A percentile compares a stretch with the other conserved stretches of the same genome.
Conservation (phyloP, 2,888 invertebrate species). For the Melieria picta region DNA sequence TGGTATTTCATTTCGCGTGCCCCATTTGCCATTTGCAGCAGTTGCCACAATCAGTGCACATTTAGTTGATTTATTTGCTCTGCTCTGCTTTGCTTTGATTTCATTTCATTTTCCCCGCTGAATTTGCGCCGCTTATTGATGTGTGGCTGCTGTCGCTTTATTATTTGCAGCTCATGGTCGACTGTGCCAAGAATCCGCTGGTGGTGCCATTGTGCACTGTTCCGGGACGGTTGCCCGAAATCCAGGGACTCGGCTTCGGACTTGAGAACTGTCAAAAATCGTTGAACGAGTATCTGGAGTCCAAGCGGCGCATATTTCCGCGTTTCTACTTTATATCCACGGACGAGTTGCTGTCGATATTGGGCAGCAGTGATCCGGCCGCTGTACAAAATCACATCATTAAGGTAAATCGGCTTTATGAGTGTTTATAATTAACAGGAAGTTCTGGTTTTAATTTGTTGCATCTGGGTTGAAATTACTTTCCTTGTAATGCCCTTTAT, state of each 20-base stretch:
- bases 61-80: slow-evolving; percentile 29
- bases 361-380: slow-evolving; percentile 85
- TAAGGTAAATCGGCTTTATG: slow-evolving; percentile 73
- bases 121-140: slow-evolving; percentile 10
- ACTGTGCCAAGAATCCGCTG: slow-evolving; percentile 81
- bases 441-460: no score
- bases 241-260: slow-evolving; percentile 77
- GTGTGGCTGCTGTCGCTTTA: slow-evolving; percentile 19
- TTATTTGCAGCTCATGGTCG: slow-evolving; percentile 78
- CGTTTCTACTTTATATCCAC: slow-evolving; percentile 95
- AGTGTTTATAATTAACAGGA: no score
- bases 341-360: slow-evolving; percentile 87
- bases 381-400: slow-evolving; percentile 94
- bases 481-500: no score
- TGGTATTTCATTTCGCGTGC: slow-evolving; percentile 32
- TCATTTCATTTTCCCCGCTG: not conserved
- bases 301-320: slow-evolving; percentile 87
- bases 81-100: slow-evolving; percentile 23
- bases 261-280: slow-evolving; percentile 93
- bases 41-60: slow-evolving; percentile 51
- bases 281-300: slow-evolving; percentile 87
- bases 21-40: slow-evolving; percentile 55
- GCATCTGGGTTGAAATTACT: no score
- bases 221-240: slow-evolving; percentile 78
- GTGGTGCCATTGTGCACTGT: slow-evolving; percentile 84